These are phyloP conservation scores for Habroteleia sp. DNA, from an alignment of 2,888 invertebrate genomes.

Conservation along the genomic window DNA sequence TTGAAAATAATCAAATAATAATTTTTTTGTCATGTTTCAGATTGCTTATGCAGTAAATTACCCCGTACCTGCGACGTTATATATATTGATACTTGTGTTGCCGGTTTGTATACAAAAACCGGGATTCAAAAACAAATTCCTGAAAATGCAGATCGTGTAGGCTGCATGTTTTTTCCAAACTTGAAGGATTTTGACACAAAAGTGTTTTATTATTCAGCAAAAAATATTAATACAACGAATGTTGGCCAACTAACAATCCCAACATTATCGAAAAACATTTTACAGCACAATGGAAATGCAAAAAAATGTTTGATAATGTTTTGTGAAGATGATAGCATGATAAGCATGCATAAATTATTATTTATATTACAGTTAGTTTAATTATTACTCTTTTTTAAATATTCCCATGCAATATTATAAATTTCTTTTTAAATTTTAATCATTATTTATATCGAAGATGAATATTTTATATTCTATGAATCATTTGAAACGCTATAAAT, in stretches of 20 bases:
- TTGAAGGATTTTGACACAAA: conserved; percentile 43
- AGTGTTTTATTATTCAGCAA: not conserved
- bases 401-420: too few relatives aligned
- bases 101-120: conserved; percentile 60
- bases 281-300: conserved; percentile 26
- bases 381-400: too few relatives aligned
- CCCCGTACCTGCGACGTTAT: conserved; percentile 70
- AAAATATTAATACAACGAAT: not conserved
- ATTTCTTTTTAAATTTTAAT: too few relatives aligned
- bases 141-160: conserved; percentile 19
- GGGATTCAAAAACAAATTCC: conserved; percentile 11
- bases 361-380: conserved; percentile 26
- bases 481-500: too few relatives aligned
- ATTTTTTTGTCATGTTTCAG: conserved; percentile 61
- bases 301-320: conserved; percentile 69
- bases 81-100: conserved; percentile 67
- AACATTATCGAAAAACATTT: conserved; percentile 19
- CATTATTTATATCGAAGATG: too few relatives aligned
- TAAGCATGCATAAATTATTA: conserved; percentile 30
- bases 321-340: conserved; percentile 32
- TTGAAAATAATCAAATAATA: not conserved
- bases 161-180: conserved; percentile 71
- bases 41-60: conserved; percentile 68
- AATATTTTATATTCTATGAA: too few relatives aligned
- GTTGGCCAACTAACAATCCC: conserved; percentile 8